These are phyloP conservation scores for Sarcophaga rosellei DNA, from an alignment of 2,888 invertebrate species.

Conservation along the genomic window DNA sequence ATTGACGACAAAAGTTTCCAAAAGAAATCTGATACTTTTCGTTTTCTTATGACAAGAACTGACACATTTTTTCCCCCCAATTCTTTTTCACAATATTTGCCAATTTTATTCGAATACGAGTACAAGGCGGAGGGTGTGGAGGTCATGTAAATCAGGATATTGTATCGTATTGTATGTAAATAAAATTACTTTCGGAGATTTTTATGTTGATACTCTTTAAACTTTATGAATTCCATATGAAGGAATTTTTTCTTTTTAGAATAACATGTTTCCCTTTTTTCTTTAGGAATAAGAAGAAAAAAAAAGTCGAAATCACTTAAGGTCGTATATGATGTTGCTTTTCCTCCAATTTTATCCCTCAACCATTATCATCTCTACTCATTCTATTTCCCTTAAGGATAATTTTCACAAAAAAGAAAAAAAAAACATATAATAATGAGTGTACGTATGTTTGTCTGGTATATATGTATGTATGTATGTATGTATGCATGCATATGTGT, in stretches of 20 bases:
- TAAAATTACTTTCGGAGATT: constrained; percentile 66
- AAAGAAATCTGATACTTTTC: constrained; percentile 74
- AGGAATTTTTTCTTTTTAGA: constrained; percentile 39
- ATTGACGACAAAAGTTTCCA: constrained; percentile 40
- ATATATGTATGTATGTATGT: too few relatives aligned
- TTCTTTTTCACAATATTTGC: background rate
- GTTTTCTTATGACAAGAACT: constrained; percentile 71
- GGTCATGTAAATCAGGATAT: constrained; percentile 51
- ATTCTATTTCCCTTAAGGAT: constrained; percentile 65
- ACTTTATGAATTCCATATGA: constrained; percentile 51
- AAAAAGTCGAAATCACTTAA: constrained; percentile 52
- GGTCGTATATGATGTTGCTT: constrained; percentile 46
- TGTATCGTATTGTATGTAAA: constrained; percentile 43
- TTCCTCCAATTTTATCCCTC: constrained; percentile 49
- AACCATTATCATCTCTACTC: constrained; percentile 20
- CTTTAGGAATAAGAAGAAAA: background rate
- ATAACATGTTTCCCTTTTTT: constrained; percentile 57
- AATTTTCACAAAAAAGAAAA: constrained; percentile 64
- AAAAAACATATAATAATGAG: background rate
- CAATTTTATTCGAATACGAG: constrained; percentile 18
- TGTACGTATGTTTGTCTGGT: too few relatives aligned
- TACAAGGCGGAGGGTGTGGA: background rate
- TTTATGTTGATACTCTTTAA: constrained; percentile 34
- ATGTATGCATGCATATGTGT: too few relatives aligned
- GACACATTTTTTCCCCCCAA: constrained; percentile 42